phyloP scores from a whole-genome alignment of 2,113 vertebrate species.

The Xiphophorus maculatus region DNA sequence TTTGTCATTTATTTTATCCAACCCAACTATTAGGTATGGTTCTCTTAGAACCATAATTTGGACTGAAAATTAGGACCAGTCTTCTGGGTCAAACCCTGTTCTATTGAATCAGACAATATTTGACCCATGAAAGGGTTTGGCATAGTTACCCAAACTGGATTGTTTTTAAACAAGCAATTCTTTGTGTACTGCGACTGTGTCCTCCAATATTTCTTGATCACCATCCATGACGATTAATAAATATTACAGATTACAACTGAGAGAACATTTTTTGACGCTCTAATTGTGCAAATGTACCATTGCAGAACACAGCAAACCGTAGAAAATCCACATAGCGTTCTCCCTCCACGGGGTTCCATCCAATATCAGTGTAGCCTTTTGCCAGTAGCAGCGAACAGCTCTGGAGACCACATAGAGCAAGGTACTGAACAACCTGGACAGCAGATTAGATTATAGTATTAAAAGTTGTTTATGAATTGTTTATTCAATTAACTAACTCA shows the following conservation, averaged over 20 bases:
- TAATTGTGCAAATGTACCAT: conserved; percentile 77
- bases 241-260: too few species aligned
- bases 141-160: neutral
- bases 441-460: conserved; percentile 1
- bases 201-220: neutral
- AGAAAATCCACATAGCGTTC: conserved; percentile 95
- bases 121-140: too few species aligned
- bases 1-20: too few species aligned
- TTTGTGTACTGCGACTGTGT: neutral
- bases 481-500: neutral
- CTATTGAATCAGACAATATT: neutral
- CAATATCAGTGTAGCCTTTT: conserved; percentile 92
- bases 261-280: neutral
- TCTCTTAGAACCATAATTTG: neutral
- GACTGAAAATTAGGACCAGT: neutral
- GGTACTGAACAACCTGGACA: conserved; percentile 89
- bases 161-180: neutral
- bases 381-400: conserved; percentile 89
- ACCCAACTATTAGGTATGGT: too few species aligned
- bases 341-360: conserved; percentile 97
- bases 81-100: neutral
- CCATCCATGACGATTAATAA: neutral
- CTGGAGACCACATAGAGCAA: conserved; percentile 90
- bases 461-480: neutral
- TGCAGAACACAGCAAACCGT: conserved; percentile 95